Evolutionary conservation across 2,888 invertebrate genomes (phyloP).

Genomic region (Chymomyza procnemis): DNA sequence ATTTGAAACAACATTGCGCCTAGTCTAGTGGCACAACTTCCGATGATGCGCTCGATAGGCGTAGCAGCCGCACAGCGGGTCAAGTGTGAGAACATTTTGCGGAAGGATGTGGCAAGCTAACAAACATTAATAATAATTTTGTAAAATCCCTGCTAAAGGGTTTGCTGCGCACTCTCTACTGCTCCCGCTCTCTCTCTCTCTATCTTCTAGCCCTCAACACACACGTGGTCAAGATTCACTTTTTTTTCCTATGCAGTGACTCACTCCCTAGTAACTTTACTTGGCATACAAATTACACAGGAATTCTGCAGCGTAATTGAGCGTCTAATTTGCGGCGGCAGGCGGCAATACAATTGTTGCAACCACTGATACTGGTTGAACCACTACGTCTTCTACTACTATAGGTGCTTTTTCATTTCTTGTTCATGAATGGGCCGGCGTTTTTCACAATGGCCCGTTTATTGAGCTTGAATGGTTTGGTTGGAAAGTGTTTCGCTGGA

Average conservation of each 20-base stretch:
- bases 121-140: constrained; percentile 29
- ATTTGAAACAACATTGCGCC: constrained; percentile 44
- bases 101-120: constrained; percentile 57
- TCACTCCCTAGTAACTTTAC: constrained; percentile 19
- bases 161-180: constrained; percentile 7
- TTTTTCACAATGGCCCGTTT: constrained; percentile 55
- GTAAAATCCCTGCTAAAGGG: constrained; percentile 60
- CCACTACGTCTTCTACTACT: constrained; percentile 11
- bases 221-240: constrained; percentile 75
- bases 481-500: constrained; percentile 62
- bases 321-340: constrained; percentile 67
- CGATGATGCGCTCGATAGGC: constrained; percentile 54
- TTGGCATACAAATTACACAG: constrained; percentile 45
- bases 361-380: background rate
- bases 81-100: constrained; percentile 78
- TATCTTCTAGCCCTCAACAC: no score
- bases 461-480: constrained; percentile 56
- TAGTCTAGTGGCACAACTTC: constrained; percentile 54
- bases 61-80: constrained; percentile 60
- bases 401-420: background rate
- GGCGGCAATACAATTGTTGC: constrained; percentile 55
- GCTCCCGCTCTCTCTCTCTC: background rate
- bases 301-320: constrained; percentile 63
- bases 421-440: constrained; percentile 58
- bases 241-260: constrained; percentile 34